Percentiles rank a stretch among this genome's conserved stretches.
Evolutionary conservation across 2,797 vertebrate genomes (phyloP).

Genomic region (Buphagus erythrorhynchus): DNA sequence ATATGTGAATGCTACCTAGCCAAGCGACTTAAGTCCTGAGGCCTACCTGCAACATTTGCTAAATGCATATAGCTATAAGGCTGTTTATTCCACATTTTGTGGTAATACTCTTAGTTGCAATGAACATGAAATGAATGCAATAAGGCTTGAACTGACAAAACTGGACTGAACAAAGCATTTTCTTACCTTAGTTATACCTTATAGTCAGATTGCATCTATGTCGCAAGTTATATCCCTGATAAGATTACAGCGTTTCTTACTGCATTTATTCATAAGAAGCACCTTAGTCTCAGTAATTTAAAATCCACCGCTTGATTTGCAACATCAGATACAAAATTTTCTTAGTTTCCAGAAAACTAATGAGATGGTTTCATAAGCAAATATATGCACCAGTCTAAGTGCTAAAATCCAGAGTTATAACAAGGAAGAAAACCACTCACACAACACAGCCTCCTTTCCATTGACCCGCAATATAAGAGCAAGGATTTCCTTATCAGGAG

Average conservation of each 20-base stretch:
- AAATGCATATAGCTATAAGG: neutral
- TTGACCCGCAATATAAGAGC: neutral
- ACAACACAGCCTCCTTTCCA: fast-evolving
- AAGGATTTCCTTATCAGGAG: neutral
- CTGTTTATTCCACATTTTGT: neutral
- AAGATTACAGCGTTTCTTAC: neutral
- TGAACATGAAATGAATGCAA: neutral
- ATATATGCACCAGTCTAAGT: neutral
- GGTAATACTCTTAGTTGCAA: neutral
- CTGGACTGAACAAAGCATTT: neutral
- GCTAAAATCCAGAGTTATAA: neutral
- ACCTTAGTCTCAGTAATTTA: neutral
- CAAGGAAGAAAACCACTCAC: neutral
- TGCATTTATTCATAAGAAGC: neutral
- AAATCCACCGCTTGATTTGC: neutral
- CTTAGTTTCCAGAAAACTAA: neutral
- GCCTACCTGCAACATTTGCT: neutral
- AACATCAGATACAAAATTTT: neutral
- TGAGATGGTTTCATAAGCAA: neutral
- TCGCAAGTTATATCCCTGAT: neutral
- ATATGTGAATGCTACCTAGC: neutral
- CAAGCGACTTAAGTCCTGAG: neutral
- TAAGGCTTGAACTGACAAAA: neutral
- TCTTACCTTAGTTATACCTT: neutral
- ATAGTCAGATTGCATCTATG: neutral